A percentile compares a stretch with the other conserved stretches of the same genome.
phyloP scores from a whole-genome alignment of 2,797 vertebrate species.

The Crypturellus tataupa region DNA sequence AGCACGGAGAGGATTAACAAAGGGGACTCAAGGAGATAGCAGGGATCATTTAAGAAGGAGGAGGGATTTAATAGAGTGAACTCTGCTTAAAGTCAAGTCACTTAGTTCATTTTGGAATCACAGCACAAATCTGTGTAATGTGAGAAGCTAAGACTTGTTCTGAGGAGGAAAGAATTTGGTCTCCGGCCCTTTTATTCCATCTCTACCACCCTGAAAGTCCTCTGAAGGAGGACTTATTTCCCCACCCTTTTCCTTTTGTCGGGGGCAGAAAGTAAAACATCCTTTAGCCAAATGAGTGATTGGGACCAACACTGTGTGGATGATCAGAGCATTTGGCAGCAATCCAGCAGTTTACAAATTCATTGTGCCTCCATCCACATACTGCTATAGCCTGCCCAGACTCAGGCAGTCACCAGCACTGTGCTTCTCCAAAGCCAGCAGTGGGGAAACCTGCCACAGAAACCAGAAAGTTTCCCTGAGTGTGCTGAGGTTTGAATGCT shows the following conservation, averaged over 20 bases:
- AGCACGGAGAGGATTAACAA: neutral
- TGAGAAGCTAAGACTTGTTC: neutral
- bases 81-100: neutral
- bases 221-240: neutral
- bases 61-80: neutral
- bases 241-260: neutral
- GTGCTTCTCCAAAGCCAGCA: fast-evolving
- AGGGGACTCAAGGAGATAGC: neutral
- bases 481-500: too few species aligned
- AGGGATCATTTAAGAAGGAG: neutral
- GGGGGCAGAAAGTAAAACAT: neutral
- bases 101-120: neutral
- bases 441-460: neutral
- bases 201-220: neutral
- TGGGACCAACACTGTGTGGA: neutral
- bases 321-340: neutral
- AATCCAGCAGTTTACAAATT: neutral
- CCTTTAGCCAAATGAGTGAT: neutral
- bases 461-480: neutral
- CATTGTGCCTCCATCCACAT: fast-evolving
- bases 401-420: neutral
- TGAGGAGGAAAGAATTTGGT: neutral
- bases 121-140: neutral
- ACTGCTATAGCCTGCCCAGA: neutral
- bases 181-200: neutral